A percentile compares a stretch with the other conserved stretches of the same genome.
Conservation (phyloP, 64 coral and sea anemone species). For the Stylophora pistillata region DNA sequence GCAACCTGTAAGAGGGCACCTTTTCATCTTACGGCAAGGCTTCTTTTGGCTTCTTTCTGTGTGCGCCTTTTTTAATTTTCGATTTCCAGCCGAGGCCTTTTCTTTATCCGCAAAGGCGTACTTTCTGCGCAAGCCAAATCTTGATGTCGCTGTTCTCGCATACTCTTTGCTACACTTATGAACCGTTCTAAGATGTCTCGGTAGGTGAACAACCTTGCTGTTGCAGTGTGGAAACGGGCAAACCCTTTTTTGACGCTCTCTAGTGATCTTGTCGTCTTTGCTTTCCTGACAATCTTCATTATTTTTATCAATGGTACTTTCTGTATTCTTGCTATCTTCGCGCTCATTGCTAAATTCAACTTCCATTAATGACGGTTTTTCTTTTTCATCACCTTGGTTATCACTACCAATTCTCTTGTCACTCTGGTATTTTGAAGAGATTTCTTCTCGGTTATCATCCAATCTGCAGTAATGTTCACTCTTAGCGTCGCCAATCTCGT, state of each 20-base stretch:
- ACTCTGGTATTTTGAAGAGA: neutral
- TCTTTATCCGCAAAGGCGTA: neutral
- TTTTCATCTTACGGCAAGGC: neutral
- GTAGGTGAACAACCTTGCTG: constrained; percentile 53
- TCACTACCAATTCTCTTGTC: too few species aligned
- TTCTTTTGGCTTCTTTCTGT: neutral
- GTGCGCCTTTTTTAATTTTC: neutral
- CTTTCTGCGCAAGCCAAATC: constrained; percentile 1
- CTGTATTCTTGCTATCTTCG: constrained; percentile 1
- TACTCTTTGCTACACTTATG: constrained; percentile 50
- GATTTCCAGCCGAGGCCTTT: neutral
- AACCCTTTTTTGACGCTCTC: constrained; percentile 33
- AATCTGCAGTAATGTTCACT: constrained; percentile 12
- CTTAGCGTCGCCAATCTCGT: neutral
- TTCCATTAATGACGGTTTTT: too few species aligned
- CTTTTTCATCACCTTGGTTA: too few species aligned
- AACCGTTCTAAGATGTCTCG: constrained; percentile 51
- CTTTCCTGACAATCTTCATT: too few species aligned
- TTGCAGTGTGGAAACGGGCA: constrained; percentile 54
- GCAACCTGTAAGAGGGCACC: neutral
- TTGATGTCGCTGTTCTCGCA: constrained; percentile 28
- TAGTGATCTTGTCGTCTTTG: neutral
- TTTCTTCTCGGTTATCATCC: constrained; percentile 5
- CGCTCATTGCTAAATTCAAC: too few species aligned
- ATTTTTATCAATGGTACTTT: neutral